These are phyloP conservation scores for Leguminivora glycinivorella DNA, from an alignment of 1,140 invertebrate genomes.

Conservation along the genomic window DNA sequence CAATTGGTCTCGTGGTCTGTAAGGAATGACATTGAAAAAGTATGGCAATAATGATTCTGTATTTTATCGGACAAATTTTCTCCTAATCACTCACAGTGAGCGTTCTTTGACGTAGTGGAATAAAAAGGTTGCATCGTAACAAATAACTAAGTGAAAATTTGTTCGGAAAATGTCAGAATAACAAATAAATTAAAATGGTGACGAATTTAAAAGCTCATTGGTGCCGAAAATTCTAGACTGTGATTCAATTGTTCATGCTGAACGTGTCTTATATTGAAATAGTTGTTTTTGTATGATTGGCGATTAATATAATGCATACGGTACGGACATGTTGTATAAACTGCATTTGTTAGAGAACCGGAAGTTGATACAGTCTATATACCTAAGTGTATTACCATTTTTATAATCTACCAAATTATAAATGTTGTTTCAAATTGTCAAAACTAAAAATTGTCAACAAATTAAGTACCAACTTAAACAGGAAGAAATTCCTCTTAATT, in stretches of 20 bases:
- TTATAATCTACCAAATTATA: background rate
- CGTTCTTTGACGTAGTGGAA: background rate
- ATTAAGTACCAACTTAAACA: too few relatives aligned
- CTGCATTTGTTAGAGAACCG: slow-evolving; percentile 60
- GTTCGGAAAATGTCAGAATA: background rate
- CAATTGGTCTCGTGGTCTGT: slow-evolving; percentile 49
- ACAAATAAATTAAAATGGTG: slow-evolving; percentile 48
- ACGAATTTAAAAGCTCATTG: slow-evolving; percentile 76
- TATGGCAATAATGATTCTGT: slow-evolving; percentile 37
- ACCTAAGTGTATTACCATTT: background rate
- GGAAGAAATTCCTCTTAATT: too few relatives aligned
- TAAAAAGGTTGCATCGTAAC: background rate
- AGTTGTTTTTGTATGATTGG: slow-evolving; percentile 76
- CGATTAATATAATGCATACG: slow-evolving; percentile 48
- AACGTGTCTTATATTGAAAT: slow-evolving; percentile 79
- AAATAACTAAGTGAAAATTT: background rate
- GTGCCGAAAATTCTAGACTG: slow-evolving; percentile 78
- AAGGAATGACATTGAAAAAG: slow-evolving; percentile 44
- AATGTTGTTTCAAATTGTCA: background rate
- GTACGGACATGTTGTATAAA: slow-evolving; percentile 62
- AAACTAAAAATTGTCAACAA: background rate
- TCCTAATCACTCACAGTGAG: background rate
- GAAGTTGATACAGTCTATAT: background rate
- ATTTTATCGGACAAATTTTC: background rate
- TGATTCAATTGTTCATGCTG: slow-evolving; percentile 77